Conservation (phyloP, 2,797 vertebrate genomes). For the Gallinago stenura region DNA sequence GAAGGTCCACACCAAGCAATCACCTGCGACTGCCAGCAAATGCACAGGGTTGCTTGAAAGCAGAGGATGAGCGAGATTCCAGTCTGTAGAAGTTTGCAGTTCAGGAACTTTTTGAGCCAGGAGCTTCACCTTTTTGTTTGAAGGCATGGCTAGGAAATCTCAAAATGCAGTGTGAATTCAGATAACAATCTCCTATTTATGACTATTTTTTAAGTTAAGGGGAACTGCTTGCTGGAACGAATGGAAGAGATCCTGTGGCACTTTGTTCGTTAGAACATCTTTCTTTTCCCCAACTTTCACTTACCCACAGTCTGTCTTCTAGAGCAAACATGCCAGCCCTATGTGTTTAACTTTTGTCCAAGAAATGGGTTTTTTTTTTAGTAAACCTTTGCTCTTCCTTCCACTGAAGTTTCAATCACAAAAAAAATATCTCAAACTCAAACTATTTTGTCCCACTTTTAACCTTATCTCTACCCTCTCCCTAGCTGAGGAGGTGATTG, state of each 20-base stretch:
- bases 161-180: not conserved
- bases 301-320: not conserved
- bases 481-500: not conserved
- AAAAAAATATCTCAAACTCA: not conserved
- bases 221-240: not conserved
- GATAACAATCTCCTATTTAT: not conserved
- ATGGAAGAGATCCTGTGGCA: not conserved
- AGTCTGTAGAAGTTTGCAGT: not conserved
- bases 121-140: not conserved
- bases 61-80: rapidly evolving
- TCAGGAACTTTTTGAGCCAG: not conserved
- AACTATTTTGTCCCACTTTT: not conserved
- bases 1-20: not conserved
- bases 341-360: not conserved
- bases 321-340: not conserved
- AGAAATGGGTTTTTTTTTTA: not conserved
- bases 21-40: not conserved
- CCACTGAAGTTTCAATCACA: not conserved
- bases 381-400: not conserved
- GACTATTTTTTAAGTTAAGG: not conserved
- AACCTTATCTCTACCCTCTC: not conserved
- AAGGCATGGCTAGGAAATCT: not conserved
- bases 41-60: not conserved
- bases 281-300: not conserved
- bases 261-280: not conserved